Conservation (phyloP, 2,797 vertebrate genomes). For the Alcedo atthis region DNA sequence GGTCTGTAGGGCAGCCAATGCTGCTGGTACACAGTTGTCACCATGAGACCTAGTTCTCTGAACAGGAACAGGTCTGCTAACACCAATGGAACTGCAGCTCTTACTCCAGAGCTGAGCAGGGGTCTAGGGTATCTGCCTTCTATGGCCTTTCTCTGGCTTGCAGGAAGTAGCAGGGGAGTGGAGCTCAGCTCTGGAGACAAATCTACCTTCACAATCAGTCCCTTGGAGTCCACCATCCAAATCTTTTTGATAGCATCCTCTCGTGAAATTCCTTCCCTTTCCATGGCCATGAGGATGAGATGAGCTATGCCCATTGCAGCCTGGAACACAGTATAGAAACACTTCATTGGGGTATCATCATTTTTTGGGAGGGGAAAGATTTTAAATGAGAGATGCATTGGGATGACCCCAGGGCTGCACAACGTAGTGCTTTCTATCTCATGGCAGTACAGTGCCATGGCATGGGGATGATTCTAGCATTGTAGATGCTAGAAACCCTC, state of each 20-base stretch:
- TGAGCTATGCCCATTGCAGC: constrained; percentile 95
- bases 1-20: neutral
- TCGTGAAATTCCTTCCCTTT: constrained; percentile 87
- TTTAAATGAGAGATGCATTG: neutral
- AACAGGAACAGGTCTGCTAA: neutral
- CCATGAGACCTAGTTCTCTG: neutral
- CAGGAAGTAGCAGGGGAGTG: neutral
- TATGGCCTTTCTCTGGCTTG: neutral
- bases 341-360: neutral
- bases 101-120: neutral
- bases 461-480: neutral
- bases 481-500: neutral
- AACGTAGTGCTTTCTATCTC: neutral
- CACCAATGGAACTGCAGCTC: neutral
- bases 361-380: neutral
- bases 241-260: constrained; percentile 90
- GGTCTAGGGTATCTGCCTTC: neutral
- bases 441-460: neutral
- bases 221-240: constrained; percentile 98
- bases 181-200: neutral
- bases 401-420: neutral
- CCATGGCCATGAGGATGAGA: constrained; percentile 95
- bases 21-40: neutral
- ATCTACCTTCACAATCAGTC: constrained; percentile 94
- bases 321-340: constrained; percentile 71